Conservation (phyloP, 2,113 vertebrate genomes). For the Ailurus styani region DNA sequence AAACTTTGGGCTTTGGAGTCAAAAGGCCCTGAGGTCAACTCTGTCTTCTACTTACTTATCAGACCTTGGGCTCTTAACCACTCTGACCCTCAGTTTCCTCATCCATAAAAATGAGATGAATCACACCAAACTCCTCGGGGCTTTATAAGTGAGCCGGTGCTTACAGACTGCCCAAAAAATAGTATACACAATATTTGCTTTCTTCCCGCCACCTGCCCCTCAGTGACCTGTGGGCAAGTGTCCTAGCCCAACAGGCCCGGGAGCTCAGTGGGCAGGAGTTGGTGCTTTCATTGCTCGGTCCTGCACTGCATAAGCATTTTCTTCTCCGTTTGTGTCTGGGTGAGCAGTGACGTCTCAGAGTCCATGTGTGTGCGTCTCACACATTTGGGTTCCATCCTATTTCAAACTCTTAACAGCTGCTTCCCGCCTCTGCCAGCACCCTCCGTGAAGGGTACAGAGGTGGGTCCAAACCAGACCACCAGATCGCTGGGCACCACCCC, state of each 20-base stretch:
- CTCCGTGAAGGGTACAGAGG: background rate
- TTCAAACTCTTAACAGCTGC: background rate
- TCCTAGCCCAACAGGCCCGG: background rate
- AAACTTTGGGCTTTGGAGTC: background rate
- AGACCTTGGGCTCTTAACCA: background rate
- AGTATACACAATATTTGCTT: background rate
- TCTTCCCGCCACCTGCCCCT: background rate
- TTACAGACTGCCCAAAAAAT: background rate
- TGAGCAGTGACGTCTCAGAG: background rate
- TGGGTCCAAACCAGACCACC: background rate
- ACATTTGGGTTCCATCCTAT: background rate
- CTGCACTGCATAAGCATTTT: fast-evolving
- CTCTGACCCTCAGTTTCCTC: background rate
- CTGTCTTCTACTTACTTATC: background rate
- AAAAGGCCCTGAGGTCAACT: background rate
- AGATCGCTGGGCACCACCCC: background rate
- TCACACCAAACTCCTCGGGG: background rate
- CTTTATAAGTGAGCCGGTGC: background rate
- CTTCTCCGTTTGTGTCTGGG: background rate
- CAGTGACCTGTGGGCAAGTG: background rate
- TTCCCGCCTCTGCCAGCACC: background rate
- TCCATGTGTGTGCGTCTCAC: background rate
- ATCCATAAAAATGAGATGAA: background rate
- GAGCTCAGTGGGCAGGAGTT: background rate
- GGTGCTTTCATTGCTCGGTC: background rate